Evolutionary conservation across 2,113 vertebrate genomes (phyloP).

Genomic region (Grammomys dolichurus): DNA sequence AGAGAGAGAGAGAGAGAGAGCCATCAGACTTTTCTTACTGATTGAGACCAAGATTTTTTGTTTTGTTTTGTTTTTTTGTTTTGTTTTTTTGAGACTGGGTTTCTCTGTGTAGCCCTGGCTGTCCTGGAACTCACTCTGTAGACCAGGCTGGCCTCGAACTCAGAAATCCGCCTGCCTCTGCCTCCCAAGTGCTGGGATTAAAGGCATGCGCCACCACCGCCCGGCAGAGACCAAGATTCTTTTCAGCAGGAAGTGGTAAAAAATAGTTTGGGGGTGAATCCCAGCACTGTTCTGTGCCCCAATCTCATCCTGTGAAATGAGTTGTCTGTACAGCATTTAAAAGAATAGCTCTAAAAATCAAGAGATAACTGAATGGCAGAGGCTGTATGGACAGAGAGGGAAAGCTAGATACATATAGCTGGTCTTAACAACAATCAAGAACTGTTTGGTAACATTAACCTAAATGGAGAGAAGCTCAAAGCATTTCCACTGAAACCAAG

Average conservation of each 20-base stretch:
- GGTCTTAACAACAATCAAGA: not conserved
- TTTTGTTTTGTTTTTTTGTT: too few relatives aligned
- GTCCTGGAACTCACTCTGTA: too few relatives aligned
- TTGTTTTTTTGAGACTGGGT: too few relatives aligned
- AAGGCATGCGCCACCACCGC: too few relatives aligned
- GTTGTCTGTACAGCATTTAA: not conserved
- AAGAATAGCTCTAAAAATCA: not conserved
- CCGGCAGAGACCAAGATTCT: not conserved
- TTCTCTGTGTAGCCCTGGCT: too few relatives aligned
- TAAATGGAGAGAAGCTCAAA: not conserved
- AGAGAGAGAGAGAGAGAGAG: accelerated
- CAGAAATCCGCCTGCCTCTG: too few relatives aligned
- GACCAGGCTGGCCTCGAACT: too few relatives aligned
- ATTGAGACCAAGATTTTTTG: not conserved
- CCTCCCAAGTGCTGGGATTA: too few relatives aligned
- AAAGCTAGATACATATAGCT: not conserved
- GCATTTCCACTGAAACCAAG: not conserved
- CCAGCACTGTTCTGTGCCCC: not conserved
- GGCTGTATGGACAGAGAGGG: not conserved
- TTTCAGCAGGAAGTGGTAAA: not conserved
- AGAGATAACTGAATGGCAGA: not conserved
- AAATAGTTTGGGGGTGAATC: not conserved
- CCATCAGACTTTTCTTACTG: not conserved
- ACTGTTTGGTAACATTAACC: not conserved
- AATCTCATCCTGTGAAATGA: slow-evolving; percentile 49